Base-by-base conservation (phyloP, 2,113 vertebrate species). In the Crotalus helleri region DNA sequence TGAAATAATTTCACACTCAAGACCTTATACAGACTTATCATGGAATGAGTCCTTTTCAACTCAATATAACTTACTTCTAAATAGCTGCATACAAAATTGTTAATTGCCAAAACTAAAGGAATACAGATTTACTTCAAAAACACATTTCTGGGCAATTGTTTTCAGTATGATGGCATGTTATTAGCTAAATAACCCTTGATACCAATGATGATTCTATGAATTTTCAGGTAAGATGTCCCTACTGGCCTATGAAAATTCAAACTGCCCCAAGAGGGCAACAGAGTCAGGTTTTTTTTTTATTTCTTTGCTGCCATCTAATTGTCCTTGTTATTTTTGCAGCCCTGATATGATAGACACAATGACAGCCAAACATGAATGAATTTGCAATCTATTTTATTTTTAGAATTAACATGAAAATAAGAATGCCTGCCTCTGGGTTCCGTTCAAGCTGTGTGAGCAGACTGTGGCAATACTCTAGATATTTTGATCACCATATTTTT, bases 401-500 rank as follows among this genome's bases (percentile, higher is more conserved):
- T 88, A 1, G 0, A 8, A 1, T 92, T 93, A 90, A 92, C 15
- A 88, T 90, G 61, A 88, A 94, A 93, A 86, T 0, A 26, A 24
- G 49, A 89, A 88, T 90, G 59, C 54, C n/a, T 51, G n/a, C 39
- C 29, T 10, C 2, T 0, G 53, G 39, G 90, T 69, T 94, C 46
- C 13, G 19, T 23, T 85, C 89, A 88, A 55, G 54, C 58, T 0
- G 0, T 85, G 90, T n/a, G 54, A 81, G 87, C 53, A 91, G 95
- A 57, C 26, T 91, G 69, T 91, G 94, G 86, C 91, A 90, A 94
- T 94, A 94, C 93, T 21, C 53, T 85, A 94, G 92, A 93, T 95
- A 96, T 93, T 96, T 95, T 95, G 92, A 58, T 96, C 94, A 93
- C 93, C 74, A 89, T 94, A 91, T 94, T 95, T 92, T 7, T 39